Percentiles rank a stretch among this genome's conserved stretches.
phyloP scores from a whole-genome alignment of 2,797 vertebrate genomes.

The Coccyzus lansbergi region DNA sequence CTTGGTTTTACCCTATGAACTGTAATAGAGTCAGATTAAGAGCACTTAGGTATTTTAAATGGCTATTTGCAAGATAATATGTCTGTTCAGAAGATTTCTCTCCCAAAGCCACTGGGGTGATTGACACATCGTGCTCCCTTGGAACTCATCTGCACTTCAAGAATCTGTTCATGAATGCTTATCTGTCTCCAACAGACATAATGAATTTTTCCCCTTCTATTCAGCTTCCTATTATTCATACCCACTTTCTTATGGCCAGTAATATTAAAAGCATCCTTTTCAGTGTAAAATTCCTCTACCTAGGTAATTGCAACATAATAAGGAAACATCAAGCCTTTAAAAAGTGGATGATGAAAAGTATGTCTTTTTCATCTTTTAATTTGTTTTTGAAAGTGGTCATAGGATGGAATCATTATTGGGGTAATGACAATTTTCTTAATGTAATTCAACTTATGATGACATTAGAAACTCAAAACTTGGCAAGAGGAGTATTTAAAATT shows the following conservation, averaged over 20 bases:
- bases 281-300: neutral
- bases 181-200: neutral
- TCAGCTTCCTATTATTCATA: neutral
- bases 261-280: conserved; percentile 10
- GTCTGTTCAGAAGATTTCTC: neutral
- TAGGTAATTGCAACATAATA: neutral
- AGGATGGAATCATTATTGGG: neutral
- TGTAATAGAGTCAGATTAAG: neutral
- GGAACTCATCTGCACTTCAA: neutral
- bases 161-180: neutral
- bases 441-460: neutral
- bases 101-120: neutral
- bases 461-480: neutral
- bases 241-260: neutral
- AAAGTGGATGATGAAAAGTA: neutral
- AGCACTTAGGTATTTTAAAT: neutral
- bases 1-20: neutral
- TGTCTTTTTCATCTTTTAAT: neutral
- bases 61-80: neutral
- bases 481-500: neutral
- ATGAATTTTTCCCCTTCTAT: neutral
- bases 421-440: neutral
- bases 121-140: neutral
- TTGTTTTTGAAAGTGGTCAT: neutral
- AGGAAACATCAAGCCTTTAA: neutral